phyloP scores from a whole-genome alignment of 2,797 vertebrate species.

The Pelobates cultripes region DNA sequence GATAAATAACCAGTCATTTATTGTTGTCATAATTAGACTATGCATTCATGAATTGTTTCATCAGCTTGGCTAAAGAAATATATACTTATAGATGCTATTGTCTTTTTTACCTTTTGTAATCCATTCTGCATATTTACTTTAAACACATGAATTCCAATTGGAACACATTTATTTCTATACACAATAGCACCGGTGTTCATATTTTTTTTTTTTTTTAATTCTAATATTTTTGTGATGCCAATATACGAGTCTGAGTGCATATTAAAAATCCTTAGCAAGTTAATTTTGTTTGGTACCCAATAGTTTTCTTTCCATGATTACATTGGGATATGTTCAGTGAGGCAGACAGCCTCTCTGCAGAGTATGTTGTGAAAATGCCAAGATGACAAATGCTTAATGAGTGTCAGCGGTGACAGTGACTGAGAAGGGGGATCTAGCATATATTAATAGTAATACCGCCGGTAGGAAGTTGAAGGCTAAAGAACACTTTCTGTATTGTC shows the following conservation, averaged over 20 bases:
- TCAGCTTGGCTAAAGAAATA: too few relatives aligned
- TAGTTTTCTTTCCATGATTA: conserved; percentile 33
- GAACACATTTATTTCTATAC: too few relatives aligned
- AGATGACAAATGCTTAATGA: conserved; percentile 71
- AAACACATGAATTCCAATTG: too few relatives aligned
- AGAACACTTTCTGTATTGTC: conserved; percentile 68
- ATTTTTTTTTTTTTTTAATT: neutral
- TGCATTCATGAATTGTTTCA: neutral
- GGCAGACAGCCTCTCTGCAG: conserved; percentile 63
- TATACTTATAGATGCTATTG: too few relatives aligned
- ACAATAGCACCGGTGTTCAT: too few relatives aligned
- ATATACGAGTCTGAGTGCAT: neutral
- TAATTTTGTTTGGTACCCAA: neutral
- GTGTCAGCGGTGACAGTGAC: conserved; percentile 69
- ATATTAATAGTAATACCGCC: conserved; percentile 63
- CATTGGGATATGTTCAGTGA: conserved; percentile 53
- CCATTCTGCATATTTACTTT: too few relatives aligned
- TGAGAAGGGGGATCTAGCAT: conserved; percentile 60
- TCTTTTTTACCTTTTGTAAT: too few relatives aligned
- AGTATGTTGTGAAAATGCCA: conserved; percentile 69
- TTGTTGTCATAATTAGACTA: neutral
- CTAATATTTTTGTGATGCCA: neutral
- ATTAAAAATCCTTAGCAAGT: neutral
- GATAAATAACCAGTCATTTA: neutral
- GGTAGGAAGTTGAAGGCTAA: conserved; percentile 62